Evolutionary conservation across 1,140 invertebrate species (phyloP).

Genomic region (Hypsibius dujardini): DNA sequence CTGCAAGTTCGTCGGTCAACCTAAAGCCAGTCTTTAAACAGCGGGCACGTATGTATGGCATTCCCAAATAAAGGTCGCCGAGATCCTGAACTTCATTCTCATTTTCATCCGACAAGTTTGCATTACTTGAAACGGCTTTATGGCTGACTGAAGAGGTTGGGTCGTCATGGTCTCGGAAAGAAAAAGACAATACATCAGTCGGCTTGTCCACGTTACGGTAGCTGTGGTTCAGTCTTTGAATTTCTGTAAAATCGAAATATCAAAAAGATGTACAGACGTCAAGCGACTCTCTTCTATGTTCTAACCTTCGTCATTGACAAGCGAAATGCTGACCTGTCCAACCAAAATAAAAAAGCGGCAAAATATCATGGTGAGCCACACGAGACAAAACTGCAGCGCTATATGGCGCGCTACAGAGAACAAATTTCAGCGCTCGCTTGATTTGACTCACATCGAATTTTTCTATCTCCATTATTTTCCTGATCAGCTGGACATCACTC

Average conservation of each 20-base stretch:
- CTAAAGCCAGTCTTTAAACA: background rate
- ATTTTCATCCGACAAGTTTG: no score
- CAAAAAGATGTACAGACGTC: background rate
- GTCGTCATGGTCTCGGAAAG: background rate
- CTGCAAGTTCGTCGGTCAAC: background rate
- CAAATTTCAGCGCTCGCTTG: no score
- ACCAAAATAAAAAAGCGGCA: background rate
- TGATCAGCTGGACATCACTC: background rate
- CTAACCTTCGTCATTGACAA: no score
- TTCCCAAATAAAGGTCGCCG: slow-evolving; percentile 4
- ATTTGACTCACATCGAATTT: background rate
- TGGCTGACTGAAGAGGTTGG: background rate
- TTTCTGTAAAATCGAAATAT: background rate
- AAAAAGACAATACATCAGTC: background rate
- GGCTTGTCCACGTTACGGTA: background rate
- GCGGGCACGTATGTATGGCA: background rate
- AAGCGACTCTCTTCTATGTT: no score
- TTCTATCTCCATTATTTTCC: background rate
- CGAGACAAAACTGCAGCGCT: no score
- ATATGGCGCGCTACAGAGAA: no score
- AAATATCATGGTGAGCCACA: no score
- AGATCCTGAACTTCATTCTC: background rate
- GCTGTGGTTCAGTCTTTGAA: background rate
- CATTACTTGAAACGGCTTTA: background rate
- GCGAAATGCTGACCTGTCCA: background rate